A percentile compares a stretch with the other conserved stretches of the same genome.
phyloP scores from a whole-genome alignment of 2,797 vertebrate genomes.

The Oryzias sinensis region DNA sequence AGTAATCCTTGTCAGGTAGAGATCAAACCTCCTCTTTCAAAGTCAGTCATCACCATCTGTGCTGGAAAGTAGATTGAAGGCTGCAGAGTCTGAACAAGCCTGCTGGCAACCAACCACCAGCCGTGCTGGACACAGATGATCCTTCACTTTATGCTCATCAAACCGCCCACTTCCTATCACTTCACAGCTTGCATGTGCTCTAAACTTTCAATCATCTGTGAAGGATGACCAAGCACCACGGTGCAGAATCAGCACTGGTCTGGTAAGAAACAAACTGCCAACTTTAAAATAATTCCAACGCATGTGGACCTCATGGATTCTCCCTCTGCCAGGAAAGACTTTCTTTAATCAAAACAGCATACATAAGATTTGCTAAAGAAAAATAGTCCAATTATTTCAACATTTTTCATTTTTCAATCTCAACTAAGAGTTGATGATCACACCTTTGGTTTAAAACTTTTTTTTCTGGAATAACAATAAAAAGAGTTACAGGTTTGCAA shows the following conservation, averaged over 20 bases:
- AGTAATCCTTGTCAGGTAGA: constrained; percentile 49
- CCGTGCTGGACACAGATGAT: constrained; percentile 36
- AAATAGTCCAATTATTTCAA: too few species aligned
- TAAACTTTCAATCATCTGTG: constrained; percentile 39
- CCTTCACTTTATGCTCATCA: constrained; percentile 39
- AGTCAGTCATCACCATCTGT: constrained; percentile 59
- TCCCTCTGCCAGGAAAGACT: too few species aligned
- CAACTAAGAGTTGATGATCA: too few species aligned
- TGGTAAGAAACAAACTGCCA: constrained; percentile 2
- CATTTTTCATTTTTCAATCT: too few species aligned
- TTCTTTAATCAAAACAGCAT: too few species aligned
- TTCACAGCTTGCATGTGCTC: constrained; percentile 58
- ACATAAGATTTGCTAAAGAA: too few species aligned
- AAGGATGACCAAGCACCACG: constrained; percentile 25
- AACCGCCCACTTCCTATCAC: constrained; percentile 15
- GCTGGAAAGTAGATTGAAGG: constrained; percentile 53
- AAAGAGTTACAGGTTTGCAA: too few species aligned
- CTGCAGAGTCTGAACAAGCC: constrained; percentile 49
- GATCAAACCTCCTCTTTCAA: constrained; percentile 39
- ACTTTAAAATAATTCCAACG: too few species aligned
- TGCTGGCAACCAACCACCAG: constrained; percentile 42
- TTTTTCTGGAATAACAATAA: too few species aligned
- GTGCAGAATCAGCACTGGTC: constrained; percentile 8
- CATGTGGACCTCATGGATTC: too few species aligned
- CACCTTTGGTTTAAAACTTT: too few species aligned